Evolutionary conservation across 2,888 invertebrate species (phyloP), one percentile per base, ranked within the genome.

Genomic region (Torymus tubicola): DNA sequence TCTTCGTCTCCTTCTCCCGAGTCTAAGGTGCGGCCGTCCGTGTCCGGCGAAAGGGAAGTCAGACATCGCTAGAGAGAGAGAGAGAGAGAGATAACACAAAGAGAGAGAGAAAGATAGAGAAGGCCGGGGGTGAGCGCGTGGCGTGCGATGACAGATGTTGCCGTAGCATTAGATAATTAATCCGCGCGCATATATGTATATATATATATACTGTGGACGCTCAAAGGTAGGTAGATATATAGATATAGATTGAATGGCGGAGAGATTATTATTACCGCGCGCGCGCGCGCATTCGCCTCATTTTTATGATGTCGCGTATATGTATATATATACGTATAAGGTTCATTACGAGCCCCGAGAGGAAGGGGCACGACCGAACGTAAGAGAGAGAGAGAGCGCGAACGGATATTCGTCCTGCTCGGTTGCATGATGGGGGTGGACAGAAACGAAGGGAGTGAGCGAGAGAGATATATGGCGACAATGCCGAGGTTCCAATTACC

Each of bases 81-180:
- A 24, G 24, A 16, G 14, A 12, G 21, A 58, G 60, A 31, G 16
- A 55, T n/a, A 70, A 12, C 21, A 18, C 31, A 53, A 4, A 64
- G 50, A 31, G 64, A 58, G 55, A 65, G 70, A 31, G 57, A n/a
- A n/a, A n/a, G n/a, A n/a, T n/a, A n/a, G 76, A 24, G 53, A 61
- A 16, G 42, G 52, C 8, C n/a, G 24, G 55, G 24, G 55, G n/a
- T 31, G 64, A 24, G 21, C 65, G 84, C 76, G 81, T 85, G 84
- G 85, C 81, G 81, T 83, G 78, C 85, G 87, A 88, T 89, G 89
- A 90, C 89, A 90, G 90, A 90, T 90, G 90, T 89, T 89, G 84
- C 82, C 85, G 84, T 85, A 85, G 86, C 87, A 90, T 90, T 90
- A 90, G 89, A 89, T 90, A 89, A 90, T 90, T 90, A 89, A 90